Percentiles rank a stretch among this genome's conserved stretches.
Conservation (phyloP, 2,113 vertebrate species). For the Myrmecophaga tridactyla region DNA sequence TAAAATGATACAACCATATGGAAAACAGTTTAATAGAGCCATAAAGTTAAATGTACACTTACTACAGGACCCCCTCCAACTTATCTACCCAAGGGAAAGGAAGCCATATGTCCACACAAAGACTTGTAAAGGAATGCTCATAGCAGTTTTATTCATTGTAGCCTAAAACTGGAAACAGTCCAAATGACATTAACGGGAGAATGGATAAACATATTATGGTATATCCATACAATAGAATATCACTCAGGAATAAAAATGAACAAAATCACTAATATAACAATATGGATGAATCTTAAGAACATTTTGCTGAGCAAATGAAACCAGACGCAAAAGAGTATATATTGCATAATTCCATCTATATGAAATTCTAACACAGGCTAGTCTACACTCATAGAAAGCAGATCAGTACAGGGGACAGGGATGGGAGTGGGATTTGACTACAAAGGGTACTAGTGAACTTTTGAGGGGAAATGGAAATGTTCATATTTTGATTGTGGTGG, state of each 20-base stretch:
- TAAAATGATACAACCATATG: background rate
- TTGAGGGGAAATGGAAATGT: background rate
- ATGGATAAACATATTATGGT: background rate
- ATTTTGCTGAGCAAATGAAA: background rate
- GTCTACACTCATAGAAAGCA: background rate
- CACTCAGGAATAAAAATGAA: background rate
- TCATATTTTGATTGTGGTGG: background rate
- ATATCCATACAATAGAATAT: background rate
- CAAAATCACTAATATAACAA: background rate
- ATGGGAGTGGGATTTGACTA: background rate
- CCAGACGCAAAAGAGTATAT: background rate
- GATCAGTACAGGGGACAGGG: background rate
- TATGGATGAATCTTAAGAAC: background rate
- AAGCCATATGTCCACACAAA: background rate
- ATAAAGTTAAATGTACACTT: background rate
- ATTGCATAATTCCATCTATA: too few relatives aligned
- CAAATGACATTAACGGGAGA: background rate
- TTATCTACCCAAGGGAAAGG: background rate
- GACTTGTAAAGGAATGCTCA: background rate
- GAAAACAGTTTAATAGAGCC: background rate
- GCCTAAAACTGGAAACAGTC: background rate
- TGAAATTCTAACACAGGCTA: background rate
- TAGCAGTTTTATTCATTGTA: background rate
- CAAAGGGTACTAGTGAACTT: background rate
- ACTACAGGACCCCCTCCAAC: background rate